Base-by-base conservation (phyloP, 2,113 vertebrate species). In the Steatornis caripensis region DNA sequence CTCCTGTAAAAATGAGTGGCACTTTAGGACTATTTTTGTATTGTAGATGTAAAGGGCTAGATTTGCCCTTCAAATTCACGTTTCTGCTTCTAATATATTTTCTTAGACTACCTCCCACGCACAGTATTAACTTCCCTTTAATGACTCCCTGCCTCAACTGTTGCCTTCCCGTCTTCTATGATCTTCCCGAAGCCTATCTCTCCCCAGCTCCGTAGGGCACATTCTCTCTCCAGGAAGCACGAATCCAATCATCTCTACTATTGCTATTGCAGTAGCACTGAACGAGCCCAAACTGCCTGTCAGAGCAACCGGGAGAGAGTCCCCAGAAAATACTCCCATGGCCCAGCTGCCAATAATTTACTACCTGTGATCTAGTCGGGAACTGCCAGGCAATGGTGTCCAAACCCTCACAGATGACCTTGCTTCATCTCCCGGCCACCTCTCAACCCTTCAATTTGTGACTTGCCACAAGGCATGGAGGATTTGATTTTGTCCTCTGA, bases 81-180 rank as follows among this genome's bases (percentile, higher is more conserved):
- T 93, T 87, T 91, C 89, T 53, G 48, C 39, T 95, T 75, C 64
- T 58, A 55, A 53, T 39, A n/a, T 64, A 72, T 90, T 95, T 97
- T 94, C 89, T 89, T 93, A 95, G 69, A 87, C 84, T 91, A 39
- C 93, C 65, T 91, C 87, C 84, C 55, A 84, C 88, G 79, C 83
- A 46, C 32, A 62, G 24, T 18, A 70, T 93, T 94, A 90, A 74
- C 72, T 86, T 89, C 45, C 21, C 30, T 81, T 37, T 90, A 92
- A 62, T 76, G 69, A 87, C 41, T 92, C 61, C 39, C 77, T 2
- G 3, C 69, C 20, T 92, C 69, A 89, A 49, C 84, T 27, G 7
- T 57, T 95, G 45, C 57, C 61, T 79, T 85, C 74, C 62, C 37
- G 58, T 76, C 57, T 77, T 87, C 69, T 68, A 54, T 68, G 80